Conservation (phyloP, 2,113 vertebrate genomes). For the Aldabrachelys gigantea region DNA sequence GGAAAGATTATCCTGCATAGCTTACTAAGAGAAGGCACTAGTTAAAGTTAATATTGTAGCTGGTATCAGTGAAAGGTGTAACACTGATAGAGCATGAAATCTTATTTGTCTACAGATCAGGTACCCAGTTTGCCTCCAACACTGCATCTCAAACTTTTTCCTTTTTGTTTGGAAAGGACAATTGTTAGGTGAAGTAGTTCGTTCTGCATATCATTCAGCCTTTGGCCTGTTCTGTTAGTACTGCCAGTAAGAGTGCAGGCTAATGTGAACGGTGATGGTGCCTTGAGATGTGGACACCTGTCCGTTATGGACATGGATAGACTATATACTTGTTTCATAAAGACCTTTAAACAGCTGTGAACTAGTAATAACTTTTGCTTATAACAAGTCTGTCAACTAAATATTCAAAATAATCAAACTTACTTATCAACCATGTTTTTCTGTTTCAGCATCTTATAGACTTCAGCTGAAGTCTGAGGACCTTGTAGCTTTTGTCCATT, state of each 20-base stretch:
- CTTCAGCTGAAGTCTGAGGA: conserved; percentile 82
- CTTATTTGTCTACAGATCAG: neutral
- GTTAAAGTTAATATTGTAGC: neutral
- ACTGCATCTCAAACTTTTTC: neutral
- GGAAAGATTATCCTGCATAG: neutral
- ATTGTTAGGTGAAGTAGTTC: neutral
- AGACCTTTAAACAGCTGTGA: neutral
- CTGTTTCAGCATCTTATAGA: conserved; percentile 78
- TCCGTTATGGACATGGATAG: neutral
- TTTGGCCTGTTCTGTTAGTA: neutral
- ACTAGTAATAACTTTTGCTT: neutral
- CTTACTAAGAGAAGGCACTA: neutral
- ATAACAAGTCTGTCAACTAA: neutral
- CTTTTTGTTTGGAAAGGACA: neutral
- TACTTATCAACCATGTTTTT: conserved; percentile 73
- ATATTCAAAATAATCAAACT: neutral
- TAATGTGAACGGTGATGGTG: neutral
- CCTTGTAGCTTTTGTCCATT: conserved; percentile 93
- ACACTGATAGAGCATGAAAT: neutral
- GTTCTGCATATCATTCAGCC: neutral
- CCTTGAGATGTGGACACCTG: neutral
- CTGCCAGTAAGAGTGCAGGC: neutral
- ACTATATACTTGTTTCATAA: neutral
- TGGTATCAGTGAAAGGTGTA: neutral
- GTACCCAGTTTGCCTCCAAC: neutral